A percentile compares a stretch with the other conserved stretches of the same genome.
Evolutionary conservation across 2,888 invertebrate species (phyloP).

Genomic region (Stenotaenia linearis): DNA sequence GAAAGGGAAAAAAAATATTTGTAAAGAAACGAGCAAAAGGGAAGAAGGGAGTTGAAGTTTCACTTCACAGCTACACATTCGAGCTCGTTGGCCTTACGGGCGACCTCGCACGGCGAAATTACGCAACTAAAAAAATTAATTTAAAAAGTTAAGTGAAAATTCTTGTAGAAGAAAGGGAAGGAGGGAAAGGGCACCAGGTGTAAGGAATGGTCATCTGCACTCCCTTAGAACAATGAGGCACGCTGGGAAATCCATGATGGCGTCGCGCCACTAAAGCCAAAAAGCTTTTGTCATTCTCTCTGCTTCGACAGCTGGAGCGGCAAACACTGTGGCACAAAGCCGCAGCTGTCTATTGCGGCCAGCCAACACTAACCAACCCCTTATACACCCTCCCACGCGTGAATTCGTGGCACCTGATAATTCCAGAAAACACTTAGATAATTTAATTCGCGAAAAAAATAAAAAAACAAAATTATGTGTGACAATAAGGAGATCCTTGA

Average conservation of each 20-base stretch:
- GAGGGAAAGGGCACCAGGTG: background rate
- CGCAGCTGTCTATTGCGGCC: conserved; percentile 21
- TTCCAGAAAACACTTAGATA: background rate
- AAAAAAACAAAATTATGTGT: background rate
- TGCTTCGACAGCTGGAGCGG: conserved; percentile 23
- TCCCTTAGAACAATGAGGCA: conserved; percentile 12
- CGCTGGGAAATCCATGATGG: conserved; percentile 2
- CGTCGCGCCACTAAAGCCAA: conserved; percentile 14
- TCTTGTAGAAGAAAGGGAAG: background rate
- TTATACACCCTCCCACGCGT: conserved; percentile 12
- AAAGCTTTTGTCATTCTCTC: conserved; percentile 14
- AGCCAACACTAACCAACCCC: background rate
- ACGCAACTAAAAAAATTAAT: background rate
- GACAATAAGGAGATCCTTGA: background rate
- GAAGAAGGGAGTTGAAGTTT: background rate
- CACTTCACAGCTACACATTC: background rate
- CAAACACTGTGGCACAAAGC: conserved; percentile 21
- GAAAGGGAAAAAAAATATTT: background rate
- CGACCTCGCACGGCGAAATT: background rate
- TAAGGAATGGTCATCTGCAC: background rate
- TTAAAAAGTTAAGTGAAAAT: background rate
- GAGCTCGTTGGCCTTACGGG: conserved; percentile 11
- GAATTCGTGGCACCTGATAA: background rate
- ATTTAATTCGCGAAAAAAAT: background rate
- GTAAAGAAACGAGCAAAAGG: background rate